Evolutionary conservation across 2,113 vertebrate species (phyloP).

Genomic region (Zeus faber): DNA sequence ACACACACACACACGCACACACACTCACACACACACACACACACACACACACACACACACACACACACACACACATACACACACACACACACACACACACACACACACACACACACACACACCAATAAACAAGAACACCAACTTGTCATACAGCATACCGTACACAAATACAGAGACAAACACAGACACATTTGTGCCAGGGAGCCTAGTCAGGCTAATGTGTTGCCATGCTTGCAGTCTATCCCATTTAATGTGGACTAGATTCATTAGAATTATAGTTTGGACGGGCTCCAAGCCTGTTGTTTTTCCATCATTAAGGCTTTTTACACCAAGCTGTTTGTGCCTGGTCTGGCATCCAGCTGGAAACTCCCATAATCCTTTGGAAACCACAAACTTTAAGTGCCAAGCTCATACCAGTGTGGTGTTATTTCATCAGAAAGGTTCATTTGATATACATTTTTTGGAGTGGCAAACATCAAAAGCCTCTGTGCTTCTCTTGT

Average conservation of each 20-base stretch:
- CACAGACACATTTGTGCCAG: constrained; percentile 11
- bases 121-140: constrained; percentile 5
- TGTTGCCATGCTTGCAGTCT: constrained; percentile 34
- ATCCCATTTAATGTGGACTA: constrained; percentile 30
- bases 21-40: not conserved
- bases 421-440: constrained; percentile 27
- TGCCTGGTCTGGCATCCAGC: constrained; percentile 44
- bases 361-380: constrained; percentile 32
- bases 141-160: not conserved
- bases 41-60: constrained; percentile 7
- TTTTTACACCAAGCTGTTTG: constrained; percentile 36
- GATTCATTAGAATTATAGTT: constrained; percentile 58
- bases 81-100: not conserved
- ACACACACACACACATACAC: not conserved
- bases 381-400: constrained; percentile 23
- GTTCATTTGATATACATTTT: constrained; percentile 22
- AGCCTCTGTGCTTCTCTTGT: constrained; percentile 24
- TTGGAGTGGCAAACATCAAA: too few species aligned
- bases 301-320: constrained; percentile 56
- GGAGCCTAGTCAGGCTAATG: constrained; percentile 27
- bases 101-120: not conserved
- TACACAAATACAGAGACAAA: not conserved
- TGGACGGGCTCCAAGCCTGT: constrained; percentile 46
- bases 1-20: not conserved
- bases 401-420: constrained; percentile 15